Evolutionary conservation across 2,888 invertebrate genomes (phyloP).

Genomic region (Pollenia griseotomentosa): DNA sequence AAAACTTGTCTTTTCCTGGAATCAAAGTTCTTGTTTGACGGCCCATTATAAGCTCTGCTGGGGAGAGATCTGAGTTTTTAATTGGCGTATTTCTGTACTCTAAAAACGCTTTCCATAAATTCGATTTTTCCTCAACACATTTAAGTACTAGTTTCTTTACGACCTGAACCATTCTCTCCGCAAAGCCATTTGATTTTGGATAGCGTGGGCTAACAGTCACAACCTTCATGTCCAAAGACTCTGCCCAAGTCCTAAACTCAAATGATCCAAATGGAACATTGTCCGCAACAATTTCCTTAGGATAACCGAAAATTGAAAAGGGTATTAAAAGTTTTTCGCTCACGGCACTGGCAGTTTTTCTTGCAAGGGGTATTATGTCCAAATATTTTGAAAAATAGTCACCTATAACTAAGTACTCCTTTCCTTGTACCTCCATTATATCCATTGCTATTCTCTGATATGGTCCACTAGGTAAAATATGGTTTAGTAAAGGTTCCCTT

Average conservation of each 20-base stretch:
- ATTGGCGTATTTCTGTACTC: too few species aligned
- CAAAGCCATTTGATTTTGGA: conserved; percentile 5
- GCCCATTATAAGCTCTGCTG: too few species aligned
- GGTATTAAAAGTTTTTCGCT: conserved; percentile 60
- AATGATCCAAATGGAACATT: neutral
- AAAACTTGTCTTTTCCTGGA: too few species aligned
- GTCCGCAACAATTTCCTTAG: conserved; percentile 46
- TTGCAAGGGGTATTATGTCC: conserved; percentile 64
- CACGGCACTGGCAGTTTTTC: conserved; percentile 69
- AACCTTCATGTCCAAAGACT: conserved; percentile 41
- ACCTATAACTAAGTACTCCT: conserved; percentile 60
- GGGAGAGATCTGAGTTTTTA: too few species aligned
- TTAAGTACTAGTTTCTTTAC: neutral
- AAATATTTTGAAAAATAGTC: conserved; percentile 73
- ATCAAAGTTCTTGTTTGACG: too few species aligned
- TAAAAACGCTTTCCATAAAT: too few species aligned
- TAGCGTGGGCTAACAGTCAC: conserved; percentile 43
- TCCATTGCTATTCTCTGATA: conserved; percentile 78
- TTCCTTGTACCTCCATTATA: conserved; percentile 75
- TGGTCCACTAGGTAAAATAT: conserved; percentile 48
- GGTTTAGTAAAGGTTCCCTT: conserved; percentile 65
- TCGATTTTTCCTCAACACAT: too few species aligned
- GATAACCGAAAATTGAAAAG: conserved; percentile 41
- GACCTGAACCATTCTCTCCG: conserved; percentile 6
- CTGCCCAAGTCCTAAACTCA: conserved; percentile 35